These are phyloP conservation scores for Thalpophila matura DNA, from an alignment of 2,888 invertebrate genomes.

Conservation along the genomic window DNA sequence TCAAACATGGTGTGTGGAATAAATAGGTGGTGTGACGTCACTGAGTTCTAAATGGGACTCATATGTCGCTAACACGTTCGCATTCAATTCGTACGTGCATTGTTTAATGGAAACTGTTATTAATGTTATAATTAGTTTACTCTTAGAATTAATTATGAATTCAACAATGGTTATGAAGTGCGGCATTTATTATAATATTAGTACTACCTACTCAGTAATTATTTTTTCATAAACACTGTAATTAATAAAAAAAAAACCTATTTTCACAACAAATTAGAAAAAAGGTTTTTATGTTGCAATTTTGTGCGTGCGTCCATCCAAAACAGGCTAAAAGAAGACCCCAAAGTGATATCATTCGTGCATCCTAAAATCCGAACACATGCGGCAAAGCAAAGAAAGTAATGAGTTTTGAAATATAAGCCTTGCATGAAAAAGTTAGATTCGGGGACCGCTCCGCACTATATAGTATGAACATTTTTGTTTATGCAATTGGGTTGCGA, in stretches of 20 bases:
- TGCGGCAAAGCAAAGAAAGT: slow-evolving; percentile 31
- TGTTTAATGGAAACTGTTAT: slow-evolving; percentile 53
- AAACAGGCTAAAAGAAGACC: neutral
- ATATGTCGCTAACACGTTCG: slow-evolving; percentile 52
- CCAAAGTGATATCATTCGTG: slow-evolving; percentile 7
- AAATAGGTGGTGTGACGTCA: slow-evolving; percentile 33
- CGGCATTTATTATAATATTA: neutral
- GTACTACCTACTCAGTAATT: no score
- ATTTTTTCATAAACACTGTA: no score
- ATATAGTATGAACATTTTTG: slow-evolving; percentile 30
- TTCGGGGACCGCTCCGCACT: slow-evolving; percentile 13
- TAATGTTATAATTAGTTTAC: slow-evolving; percentile 57
- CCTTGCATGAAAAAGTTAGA: slow-evolving; percentile 19
- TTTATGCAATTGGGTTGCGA: slow-evolving; percentile 25
- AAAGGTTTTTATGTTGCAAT: neutral
- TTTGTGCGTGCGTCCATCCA: neutral
- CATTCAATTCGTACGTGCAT: slow-evolving; percentile 48
- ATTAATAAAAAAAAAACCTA: no score
- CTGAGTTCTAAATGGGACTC: slow-evolving; percentile 46
- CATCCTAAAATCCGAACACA: slow-evolving; percentile 9
- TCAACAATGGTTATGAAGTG: slow-evolving; percentile 12
- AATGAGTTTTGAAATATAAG: slow-evolving; percentile 46
- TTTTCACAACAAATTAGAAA: neutral
- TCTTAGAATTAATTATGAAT: slow-evolving; percentile 31
- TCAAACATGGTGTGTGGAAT: slow-evolving; percentile 33